These are phyloP conservation scores for Tachycineta bicolor DNA, from an alignment of 2,113 vertebrate species.

Conservation along the genomic window DNA sequence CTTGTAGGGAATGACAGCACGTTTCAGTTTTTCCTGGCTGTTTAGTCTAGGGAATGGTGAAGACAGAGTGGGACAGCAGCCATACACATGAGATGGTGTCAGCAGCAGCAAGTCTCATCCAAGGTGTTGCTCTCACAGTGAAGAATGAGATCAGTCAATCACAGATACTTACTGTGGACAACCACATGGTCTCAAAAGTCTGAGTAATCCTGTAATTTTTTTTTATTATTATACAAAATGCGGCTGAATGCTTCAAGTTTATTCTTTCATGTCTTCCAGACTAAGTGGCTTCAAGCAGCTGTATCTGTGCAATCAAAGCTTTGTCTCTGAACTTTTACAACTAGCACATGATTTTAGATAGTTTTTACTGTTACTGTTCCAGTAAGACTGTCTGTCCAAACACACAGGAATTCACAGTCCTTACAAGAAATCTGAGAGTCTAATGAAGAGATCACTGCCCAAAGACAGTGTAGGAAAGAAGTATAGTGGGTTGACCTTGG, in stretches of 20 bases:
- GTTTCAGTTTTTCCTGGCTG: conserved; percentile 66
- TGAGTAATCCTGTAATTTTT: background rate
- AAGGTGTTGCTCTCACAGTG: background rate
- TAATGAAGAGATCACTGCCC: background rate
- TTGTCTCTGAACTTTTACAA: background rate
- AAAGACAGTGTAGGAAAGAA: background rate
- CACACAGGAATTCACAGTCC: background rate
- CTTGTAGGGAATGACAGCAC: conserved; percentile 57
- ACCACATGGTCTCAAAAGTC: background rate
- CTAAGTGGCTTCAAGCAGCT: conserved; percentile 7
- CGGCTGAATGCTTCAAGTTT: background rate
- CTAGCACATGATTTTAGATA: background rate
- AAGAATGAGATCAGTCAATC: conserved; percentile 3
- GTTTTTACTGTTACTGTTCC: background rate
- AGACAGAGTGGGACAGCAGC: conserved; percentile 32
- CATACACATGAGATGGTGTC: background rate
- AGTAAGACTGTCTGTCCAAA: background rate
- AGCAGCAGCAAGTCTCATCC: background rate
- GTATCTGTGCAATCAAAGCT: background rate
- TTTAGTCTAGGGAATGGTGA: conserved; percentile 26
- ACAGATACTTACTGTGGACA: background rate
- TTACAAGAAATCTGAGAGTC: background rate
- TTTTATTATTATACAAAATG: background rate
- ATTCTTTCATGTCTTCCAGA: background rate
- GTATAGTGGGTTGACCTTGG: background rate